Base-by-base conservation (phyloP, 23 tunicate genomes). In the Styela plicata region DNA sequence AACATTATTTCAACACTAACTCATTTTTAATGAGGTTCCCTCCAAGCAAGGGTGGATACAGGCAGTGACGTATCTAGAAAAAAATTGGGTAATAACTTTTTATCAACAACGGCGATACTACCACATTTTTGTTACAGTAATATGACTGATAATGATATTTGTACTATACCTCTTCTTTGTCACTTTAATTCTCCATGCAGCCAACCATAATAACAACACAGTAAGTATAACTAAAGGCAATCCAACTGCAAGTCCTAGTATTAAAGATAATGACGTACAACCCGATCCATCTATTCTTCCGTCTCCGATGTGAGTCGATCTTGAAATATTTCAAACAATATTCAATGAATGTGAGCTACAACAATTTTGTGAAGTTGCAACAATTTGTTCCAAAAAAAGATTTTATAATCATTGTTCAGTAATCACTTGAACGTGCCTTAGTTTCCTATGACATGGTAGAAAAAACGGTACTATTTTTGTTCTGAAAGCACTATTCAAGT, bases 241-340 rank as follows among this genome's bases (percentile, higher is more conserved):
- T 36, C 86, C 86, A 22, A 61, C 31, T 32, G 22, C 70, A 22
- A 61, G 23, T 2, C 79, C 79, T 3, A 85, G 34, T 52, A 85
- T 62, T n/a, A 85, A 27, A 1, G 52, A 18, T 21, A n/a, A 33
- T 2, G 69, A 74, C 1, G 79, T 69, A 33, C 89, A 85, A 1
- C 89, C 89, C 20, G 79, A 25, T 2, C 84, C 89, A 2, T 26
- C 16, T 29, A 32, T 30, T 19, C 22, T 31, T 13, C 89, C 89
- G 62, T 85, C 89, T 23, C 89, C 89, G 63, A 69, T 79, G 29
- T 63, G 70, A 1, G 79, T 69, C 5, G 29, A 37, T 26, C 88
- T 84, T 44, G 13, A 44, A 44, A 44, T 44, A 44, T 44, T 44
- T 44, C 10, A 44, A 44, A 44, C 7, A 44, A 44, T 5, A 44